Evolutionary conservation across 2,888 invertebrate species (phyloP).

Genomic region (Gymnocheta viridis): DNA sequence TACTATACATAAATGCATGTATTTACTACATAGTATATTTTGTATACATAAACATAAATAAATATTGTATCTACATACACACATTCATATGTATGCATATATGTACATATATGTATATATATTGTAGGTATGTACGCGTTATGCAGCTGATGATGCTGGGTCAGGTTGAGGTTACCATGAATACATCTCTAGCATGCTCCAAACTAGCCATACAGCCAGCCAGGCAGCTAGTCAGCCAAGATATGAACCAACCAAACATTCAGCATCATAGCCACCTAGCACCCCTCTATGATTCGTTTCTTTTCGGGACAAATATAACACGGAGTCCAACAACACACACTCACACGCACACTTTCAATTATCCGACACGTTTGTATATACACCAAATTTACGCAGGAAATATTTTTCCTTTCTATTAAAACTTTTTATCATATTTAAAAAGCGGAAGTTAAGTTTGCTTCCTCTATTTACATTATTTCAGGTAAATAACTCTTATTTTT

Average conservation of each 20-base stretch:
- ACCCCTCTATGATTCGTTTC: conserved; percentile 58
- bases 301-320: conserved; percentile 64
- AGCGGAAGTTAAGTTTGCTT: conserved; percentile 32
- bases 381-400: conserved; percentile 64
- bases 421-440: conserved; percentile 30
- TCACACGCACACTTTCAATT: conserved; percentile 60
- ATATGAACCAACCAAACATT: conserved; percentile 14
- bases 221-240: conserved; percentile 29
- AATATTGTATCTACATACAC: background rate
- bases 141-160: conserved; percentile 66
- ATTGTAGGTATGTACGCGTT: conserved; percentile 21
- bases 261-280: conserved; percentile 30
- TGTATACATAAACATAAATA: background rate
- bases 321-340: conserved; percentile 40
- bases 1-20: conserved; percentile 6
- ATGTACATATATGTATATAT: conserved; percentile 1
- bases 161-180: conserved; percentile 63
- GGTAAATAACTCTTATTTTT: conserved; percentile 13
- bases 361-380: conserved; percentile 67
- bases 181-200: background rate
- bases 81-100: background rate
- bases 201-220: conserved; percentile 27
- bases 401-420: conserved; percentile 44
- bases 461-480: conserved; percentile 15
- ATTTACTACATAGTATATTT: conserved; percentile 33